Conservation (phyloP, 2,113 vertebrate species). For the Gnathochromis pfefferi region DNA sequence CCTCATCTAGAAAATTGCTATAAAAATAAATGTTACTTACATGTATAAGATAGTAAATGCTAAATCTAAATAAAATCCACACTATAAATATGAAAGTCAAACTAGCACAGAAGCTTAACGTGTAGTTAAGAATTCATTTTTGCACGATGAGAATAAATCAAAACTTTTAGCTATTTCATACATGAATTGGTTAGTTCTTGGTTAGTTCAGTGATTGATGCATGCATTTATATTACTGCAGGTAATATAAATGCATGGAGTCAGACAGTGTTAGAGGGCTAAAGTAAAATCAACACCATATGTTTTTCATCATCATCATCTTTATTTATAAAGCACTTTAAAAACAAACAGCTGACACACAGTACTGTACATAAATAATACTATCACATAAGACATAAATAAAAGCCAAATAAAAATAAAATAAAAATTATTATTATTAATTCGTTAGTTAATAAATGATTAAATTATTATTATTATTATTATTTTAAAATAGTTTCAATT, state of each 20-base stretch:
- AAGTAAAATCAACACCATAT: neutral
- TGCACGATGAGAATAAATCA: neutral
- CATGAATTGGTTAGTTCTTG: neutral
- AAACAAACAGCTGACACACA: neutral
- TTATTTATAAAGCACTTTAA: neutral
- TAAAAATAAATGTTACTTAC: neutral
- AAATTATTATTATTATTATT: neutral
- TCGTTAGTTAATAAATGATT: fast-evolving
- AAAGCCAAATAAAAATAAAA: neutral
- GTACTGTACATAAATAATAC: neutral
- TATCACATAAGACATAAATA: neutral
- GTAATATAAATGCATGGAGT: neutral
- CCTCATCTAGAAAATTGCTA: neutral
- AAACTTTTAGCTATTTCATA: neutral
- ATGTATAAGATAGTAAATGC: neutral
- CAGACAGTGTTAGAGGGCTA: fast-evolving
- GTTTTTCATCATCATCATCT: neutral
- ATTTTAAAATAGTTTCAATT: neutral
- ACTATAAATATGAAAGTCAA: neutral
- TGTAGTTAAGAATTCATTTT: fast-evolving
- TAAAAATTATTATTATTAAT: neutral
- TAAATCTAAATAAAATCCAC: neutral
- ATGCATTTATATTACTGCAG: neutral
- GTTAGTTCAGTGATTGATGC: neutral
- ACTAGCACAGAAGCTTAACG: fast-evolving